phyloP scores from a whole-genome alignment of 37 sponge, comb jelly and placozoan species.

The Lycopodina hypogea region DNA sequence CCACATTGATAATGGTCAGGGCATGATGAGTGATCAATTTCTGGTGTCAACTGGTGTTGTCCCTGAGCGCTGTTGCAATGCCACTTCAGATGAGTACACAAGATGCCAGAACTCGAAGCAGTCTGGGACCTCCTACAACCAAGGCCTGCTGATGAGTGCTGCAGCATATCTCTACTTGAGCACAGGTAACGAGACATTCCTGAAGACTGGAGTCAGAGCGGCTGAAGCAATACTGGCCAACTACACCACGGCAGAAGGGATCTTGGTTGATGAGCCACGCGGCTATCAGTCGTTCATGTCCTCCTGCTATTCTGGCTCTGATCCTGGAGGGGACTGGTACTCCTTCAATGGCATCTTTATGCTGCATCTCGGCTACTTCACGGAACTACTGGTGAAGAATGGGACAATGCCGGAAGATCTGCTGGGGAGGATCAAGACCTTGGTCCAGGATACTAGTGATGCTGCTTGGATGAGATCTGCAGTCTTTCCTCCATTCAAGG shows the following conservation, averaged over 20 bases:
- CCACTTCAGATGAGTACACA: constrained; percentile 12
- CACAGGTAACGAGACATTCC: constrained; percentile 37
- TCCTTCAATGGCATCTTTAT: constrained; percentile 60
- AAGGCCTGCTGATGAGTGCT: constrained; percentile 49
- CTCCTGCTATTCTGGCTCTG: background rate
- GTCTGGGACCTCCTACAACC: constrained; percentile 58
- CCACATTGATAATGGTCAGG: constrained; percentile 38
- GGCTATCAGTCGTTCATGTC: constrained; percentile 23
- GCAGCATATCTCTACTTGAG: constrained; percentile 47
- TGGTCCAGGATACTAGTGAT: constrained; percentile 31
- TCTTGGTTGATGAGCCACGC: constrained; percentile 40
- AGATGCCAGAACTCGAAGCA: constrained; percentile 33
- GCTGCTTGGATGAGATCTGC: constrained; percentile 47
- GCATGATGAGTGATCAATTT: constrained; percentile 32
- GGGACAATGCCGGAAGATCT: constrained; percentile 9
- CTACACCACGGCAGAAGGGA: constrained; percentile 43
- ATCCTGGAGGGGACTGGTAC: constrained; percentile 63
- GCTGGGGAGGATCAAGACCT: background rate
- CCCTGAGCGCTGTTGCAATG: constrained; percentile 47
- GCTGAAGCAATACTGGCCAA: constrained; percentile 44
- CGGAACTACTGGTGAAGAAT: constrained; percentile 24
- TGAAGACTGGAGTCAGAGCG: constrained; percentile 32
- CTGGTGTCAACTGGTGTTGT: constrained; percentile 48
- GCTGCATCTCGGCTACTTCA: constrained; percentile 50
- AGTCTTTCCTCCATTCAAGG: constrained; percentile 46